Base-by-base conservation (phyloP, 2,888 invertebrate species). In the Erpobdella octoculata region DNA sequence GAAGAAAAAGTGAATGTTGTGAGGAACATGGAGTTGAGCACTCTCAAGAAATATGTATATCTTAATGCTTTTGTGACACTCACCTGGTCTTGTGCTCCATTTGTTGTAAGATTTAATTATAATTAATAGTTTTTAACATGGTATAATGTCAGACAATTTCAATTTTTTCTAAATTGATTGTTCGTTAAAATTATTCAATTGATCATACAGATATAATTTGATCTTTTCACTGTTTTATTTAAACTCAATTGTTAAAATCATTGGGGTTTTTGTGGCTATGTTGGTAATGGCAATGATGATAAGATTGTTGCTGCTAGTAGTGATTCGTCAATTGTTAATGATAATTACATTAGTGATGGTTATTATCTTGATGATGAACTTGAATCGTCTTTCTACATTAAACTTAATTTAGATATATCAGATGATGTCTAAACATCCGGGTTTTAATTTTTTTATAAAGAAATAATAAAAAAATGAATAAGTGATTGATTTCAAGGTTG, bases 1-100 rank as follows among this genome's bases (percentile, higher is more conserved):
- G 31, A 92, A 82, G 88, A 89, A 70, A 91, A 93, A 85, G 89
- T 96, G 76, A 85, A 90, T 77, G 88, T 89, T 79, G 93, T 95
- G 77, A 87, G 97, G 79, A 87, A 88, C 76, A 90, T 91, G 81
- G 96, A 97, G 85, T 89, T 94, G 81, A 86, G 88, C 4, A 90
- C 93, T 8, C 86, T 96, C 74, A 91, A 89, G 82, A 89, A 91
- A 78, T 88, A 91, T 0, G 92, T 93, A 0, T 92, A 93, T 83
- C 76, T 82, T 12, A 76, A 77, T 64, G 81, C 81, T 9, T 89
- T 91, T 41, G 91, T 91, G 38, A 91, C 92, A 61, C 93, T 94
- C 82, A 89, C 92, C 78, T 96, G 94, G 92, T 91, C 92, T 0
- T 92, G 91, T 81, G 92, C 93, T 0, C 95, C 95, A 2, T 95